These are phyloP conservation scores for Cetonia aurata DNA, from an alignment of 2,888 invertebrate genomes.

Conservation along the genomic window DNA sequence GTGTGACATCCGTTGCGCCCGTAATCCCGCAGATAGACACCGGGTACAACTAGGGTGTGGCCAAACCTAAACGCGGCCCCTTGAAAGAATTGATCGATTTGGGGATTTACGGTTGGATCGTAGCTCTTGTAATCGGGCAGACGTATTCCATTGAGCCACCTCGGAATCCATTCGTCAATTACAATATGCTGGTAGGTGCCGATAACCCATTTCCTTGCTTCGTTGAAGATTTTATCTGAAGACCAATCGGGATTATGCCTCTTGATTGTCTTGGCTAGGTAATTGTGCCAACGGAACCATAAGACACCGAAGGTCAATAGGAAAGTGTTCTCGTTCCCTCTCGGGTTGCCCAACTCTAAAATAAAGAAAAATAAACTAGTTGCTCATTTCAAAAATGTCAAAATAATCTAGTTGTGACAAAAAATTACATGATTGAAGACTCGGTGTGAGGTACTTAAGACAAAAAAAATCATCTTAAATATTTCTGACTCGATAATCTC, in stretches of 20 bases:
- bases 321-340: slow-evolving; percentile 71
- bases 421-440: no score
- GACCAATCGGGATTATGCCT: slow-evolving; percentile 62
- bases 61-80: slow-evolving; percentile 74
- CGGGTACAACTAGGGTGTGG: slow-evolving; percentile 72
- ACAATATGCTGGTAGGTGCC: slow-evolving; percentile 69
- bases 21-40: slow-evolving; percentile 68
- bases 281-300: slow-evolving; percentile 71
- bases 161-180: slow-evolving; percentile 68
- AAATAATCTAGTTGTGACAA: no score
- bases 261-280: slow-evolving; percentile 64
- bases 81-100: slow-evolving; percentile 74
- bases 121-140: slow-evolving; percentile 63
- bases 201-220: slow-evolving; percentile 71
- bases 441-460: no score
- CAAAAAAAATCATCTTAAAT: no score
- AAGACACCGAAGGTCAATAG: slow-evolving; percentile 69
- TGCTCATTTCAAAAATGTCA: slow-evolving; percentile 41
- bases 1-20: slow-evolving; percentile 62
- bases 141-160: slow-evolving; percentile 61
- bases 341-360: slow-evolving; percentile 69
- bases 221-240: slow-evolving; percentile 69
- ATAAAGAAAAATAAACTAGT: slow-evolving; percentile 34
- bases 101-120: slow-evolving; percentile 70
- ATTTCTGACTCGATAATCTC: no score